Evolutionary conservation across 2,888 invertebrate genomes (phyloP), one percentile per base, ranked within the genome.

Genomic region (Erebia epiphron): DNA sequence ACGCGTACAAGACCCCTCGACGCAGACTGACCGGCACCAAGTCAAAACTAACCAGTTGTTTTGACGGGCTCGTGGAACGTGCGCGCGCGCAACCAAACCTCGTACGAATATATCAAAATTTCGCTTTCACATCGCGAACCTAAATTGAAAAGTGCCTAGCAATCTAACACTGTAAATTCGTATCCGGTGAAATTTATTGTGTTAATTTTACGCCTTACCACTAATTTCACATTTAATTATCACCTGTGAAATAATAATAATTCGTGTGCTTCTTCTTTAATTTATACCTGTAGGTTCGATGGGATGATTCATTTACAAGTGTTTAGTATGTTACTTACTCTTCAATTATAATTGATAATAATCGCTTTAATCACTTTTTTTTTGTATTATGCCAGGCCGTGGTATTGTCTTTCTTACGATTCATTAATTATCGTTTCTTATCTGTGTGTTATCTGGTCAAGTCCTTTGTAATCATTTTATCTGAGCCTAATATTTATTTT

Each of bases 1-100:
- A 68, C 60, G 70, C 69, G 72, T 72, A 70, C 69, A 63, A 35
- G 56, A 64, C 68, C 70, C 72, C 67, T 65, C 58, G 63, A 46
- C 64, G 60, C 87, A 91, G 91, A 91, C 91, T 82, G 73, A 77
- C 79, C 81, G 90, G 89, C 78, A 73, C 76, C 75, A 56, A 26
- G 21, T 56, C 56, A 46, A 46, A 46, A 46, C 4, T 46, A 11
- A 46, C 86, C 91, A 92, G 92, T 91, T 88, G 90, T 91, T 91
- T 90, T 89, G 90, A 86, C 85, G 85, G 84, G 79, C 79, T 80
- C 84, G 85, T 52, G 67, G 75, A 71, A 77, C 64, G 83, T 82
- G 88, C 87, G 87, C 92, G 87, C 83, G 86, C 89, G 86, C 85
- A 70, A 65, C 71, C 73, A 52, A 54, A 61, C 75, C 72, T 75